Conservation (phyloP, 2,797 vertebrate genomes). For the Sparidentex hasta region DNA sequence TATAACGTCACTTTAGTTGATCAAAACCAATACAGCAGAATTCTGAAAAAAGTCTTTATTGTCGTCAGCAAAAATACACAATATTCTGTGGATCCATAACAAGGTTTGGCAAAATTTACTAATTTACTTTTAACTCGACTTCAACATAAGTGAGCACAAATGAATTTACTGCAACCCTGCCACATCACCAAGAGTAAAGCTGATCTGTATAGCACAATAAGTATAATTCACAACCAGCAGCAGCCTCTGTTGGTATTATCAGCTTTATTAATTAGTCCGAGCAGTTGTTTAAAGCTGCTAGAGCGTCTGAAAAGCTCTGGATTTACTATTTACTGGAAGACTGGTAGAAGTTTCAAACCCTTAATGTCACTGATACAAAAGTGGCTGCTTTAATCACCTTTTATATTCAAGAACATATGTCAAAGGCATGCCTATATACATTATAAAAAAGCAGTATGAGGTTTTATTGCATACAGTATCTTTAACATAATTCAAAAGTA, state of each 20-base stretch:
- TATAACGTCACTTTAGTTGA: neutral
- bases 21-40: neutral
- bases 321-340: neutral
- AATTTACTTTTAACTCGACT: neutral
- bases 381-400: slow-evolving; percentile 4
- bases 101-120: slow-evolving; percentile 9
- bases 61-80: slow-evolving; percentile 46
- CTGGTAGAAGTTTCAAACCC: neutral
- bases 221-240: neutral
- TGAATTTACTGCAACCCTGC: slow-evolving; percentile 14
- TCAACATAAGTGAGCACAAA: slow-evolving; percentile 2
- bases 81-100: slow-evolving; percentile 19
- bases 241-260: neutral
- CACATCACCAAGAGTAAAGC: neutral
- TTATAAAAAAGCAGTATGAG: slow-evolving; percentile 53
- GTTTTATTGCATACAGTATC: slow-evolving; percentile 36
- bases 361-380: slow-evolving; percentile 17
- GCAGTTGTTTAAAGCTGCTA: neutral
- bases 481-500: slow-evolving; percentile 33
- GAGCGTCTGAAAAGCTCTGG: neutral
- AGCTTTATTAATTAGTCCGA: neutral
- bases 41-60: slow-evolving; percentile 71
- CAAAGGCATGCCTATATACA: slow-evolving; percentile 60
- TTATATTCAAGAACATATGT: slow-evolving; percentile 18
- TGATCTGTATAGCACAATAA: slow-evolving; percentile 1